These are phyloP conservation scores for Archivesica marissinica DNA, from an alignment of 1,140 invertebrate species.

Conservation along the genomic window DNA sequence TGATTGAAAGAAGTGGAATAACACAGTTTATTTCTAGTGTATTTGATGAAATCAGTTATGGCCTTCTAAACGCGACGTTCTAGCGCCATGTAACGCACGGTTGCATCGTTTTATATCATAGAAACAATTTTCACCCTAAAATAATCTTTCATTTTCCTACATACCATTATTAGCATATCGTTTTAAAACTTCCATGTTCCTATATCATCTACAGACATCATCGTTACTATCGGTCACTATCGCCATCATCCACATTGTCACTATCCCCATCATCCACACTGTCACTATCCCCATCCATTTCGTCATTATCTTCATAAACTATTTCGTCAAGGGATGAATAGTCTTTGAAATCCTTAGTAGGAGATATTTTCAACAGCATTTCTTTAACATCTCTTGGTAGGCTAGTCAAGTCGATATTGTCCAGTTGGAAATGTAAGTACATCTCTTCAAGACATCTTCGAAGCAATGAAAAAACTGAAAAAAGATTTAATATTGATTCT, in stretches of 20 bases:
- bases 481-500: not conserved
- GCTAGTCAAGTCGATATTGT: not conserved
- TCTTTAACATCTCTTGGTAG: conserved; percentile 33
- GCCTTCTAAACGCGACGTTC: too few species aligned
- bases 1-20: too few species aligned
- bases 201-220: too few species aligned
- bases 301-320: not conserved
- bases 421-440: conserved; percentile 2
- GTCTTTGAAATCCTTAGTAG: not conserved
- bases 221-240: too few species aligned
- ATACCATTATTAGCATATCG: too few species aligned
- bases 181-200: too few species aligned
- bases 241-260: not conserved
- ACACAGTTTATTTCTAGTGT: too few species aligned
- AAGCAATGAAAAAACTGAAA: conserved; percentile 30
- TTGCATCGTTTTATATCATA: too few species aligned
- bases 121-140: too few species aligned
- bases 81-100: too few species aligned
- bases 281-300: not conserved
- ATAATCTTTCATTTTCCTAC: too few species aligned
- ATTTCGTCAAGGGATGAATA: not conserved
- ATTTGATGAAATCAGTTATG: too few species aligned
- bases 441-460: conserved; percentile 24
- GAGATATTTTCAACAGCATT: not conserved
- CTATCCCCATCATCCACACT: not conserved